phyloP scores from a whole-genome alignment of 2,113 vertebrate genomes.

The Phocoena phocoena region DNA sequence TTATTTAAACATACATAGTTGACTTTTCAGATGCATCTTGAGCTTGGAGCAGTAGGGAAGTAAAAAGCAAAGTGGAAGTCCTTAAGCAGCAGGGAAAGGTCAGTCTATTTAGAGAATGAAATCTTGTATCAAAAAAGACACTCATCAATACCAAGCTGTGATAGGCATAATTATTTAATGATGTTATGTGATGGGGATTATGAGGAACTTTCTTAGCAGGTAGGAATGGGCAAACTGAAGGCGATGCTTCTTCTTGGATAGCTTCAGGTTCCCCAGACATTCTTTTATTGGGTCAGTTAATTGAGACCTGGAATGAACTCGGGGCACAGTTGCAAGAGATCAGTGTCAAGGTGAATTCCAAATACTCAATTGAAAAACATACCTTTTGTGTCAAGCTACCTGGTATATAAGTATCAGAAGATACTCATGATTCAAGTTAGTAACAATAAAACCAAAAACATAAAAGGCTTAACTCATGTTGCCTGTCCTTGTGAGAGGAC shows the following conservation, averaged over 20 bases:
- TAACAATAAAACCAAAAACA: background rate
- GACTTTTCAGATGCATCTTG: background rate
- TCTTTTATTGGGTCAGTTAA: background rate
- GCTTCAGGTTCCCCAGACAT: background rate
- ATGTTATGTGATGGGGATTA: background rate
- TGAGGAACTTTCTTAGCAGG: background rate
- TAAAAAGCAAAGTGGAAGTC: background rate
- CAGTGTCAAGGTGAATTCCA: background rate
- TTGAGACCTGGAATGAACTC: background rate
- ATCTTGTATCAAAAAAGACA: background rate
- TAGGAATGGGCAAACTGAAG: background rate
- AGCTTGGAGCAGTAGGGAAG: background rate
- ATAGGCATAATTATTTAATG: slow-evolving; percentile 41
- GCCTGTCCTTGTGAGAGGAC: background rate
- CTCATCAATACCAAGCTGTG: background rate
- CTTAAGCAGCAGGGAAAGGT: slow-evolving; percentile 38
- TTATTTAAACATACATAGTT: background rate
- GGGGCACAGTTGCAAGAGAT: background rate
- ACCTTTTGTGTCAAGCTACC: background rate
- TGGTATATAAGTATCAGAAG: background rate
- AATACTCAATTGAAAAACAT: background rate
- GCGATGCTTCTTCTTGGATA: background rate
- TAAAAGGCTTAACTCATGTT: background rate
- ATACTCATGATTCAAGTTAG: background rate
- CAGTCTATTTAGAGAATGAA: slow-evolving; percentile 43